Evolutionary conservation across 2,797 vertebrate species (phyloP).

Genomic region (Acanthornis magna): DNA sequence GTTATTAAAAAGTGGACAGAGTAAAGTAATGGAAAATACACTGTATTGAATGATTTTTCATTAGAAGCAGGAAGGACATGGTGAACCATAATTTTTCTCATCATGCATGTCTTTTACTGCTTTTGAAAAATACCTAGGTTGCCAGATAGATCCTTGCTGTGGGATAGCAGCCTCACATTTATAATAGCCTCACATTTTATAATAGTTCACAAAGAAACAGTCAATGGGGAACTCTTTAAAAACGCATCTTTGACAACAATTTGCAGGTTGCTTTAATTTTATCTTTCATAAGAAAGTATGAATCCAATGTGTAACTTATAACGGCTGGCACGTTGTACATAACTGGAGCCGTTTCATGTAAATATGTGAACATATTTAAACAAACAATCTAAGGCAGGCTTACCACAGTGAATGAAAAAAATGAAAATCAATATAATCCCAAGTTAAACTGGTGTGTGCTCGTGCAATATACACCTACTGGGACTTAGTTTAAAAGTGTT

Average conservation of each 20-base stretch:
- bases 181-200: neutral
- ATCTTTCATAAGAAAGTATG: neutral
- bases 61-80: neutral
- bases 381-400: neutral
- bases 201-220: neutral
- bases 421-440: neutral
- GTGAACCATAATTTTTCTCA: neutral
- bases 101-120: neutral
- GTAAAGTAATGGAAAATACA: neutral
- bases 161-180: neutral
- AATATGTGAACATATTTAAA: neutral
- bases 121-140: constrained; percentile 11
- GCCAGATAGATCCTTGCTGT: neutral
- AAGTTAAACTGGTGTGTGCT: neutral
- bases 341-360: neutral
- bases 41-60: neutral
- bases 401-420: neutral
- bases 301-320: neutral
- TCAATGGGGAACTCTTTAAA: neutral
- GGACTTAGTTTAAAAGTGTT: constrained; percentile 9
- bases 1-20: neutral
- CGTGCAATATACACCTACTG: neutral
- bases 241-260: neutral
- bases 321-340: neutral
- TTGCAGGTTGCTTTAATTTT: neutral